Evolutionary conservation across 1,140 invertebrate genomes (phyloP).

Genomic region (Cyrtorhinus lividipennis): DNA sequence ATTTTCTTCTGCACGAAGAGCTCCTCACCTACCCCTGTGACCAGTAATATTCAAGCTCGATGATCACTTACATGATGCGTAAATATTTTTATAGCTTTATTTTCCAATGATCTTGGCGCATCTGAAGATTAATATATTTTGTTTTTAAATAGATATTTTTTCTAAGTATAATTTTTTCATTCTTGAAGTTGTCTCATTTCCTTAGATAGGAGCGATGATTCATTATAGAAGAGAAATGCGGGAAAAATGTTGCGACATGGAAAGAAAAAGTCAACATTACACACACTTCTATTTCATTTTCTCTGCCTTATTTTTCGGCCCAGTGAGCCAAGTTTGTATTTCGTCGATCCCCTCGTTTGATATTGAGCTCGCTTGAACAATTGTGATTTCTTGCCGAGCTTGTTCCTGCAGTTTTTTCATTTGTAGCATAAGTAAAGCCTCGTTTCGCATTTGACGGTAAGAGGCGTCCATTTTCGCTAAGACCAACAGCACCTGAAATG

Average conservation of each 20-base stretch:
- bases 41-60: too few species aligned
- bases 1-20: not conserved
- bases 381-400: constrained; percentile 44
- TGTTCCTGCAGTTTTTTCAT: constrained; percentile 45
- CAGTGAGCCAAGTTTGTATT: constrained; percentile 45
- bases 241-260: too few species aligned
- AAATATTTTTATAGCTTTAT: too few species aligned
- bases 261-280: too few species aligned
- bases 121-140: too few species aligned
- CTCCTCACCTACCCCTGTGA: not conserved
- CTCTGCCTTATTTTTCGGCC: not conserved
- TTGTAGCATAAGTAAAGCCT: constrained; percentile 63
- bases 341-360: constrained; percentile 49
- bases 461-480: constrained; percentile 68
- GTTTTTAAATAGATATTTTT: too few species aligned
- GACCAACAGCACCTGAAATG: constrained; percentile 50
- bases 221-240: too few species aligned
- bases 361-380: constrained; percentile 56
- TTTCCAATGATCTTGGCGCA: too few species aligned
- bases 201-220: too few species aligned
- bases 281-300: not conserved
- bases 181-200: too few species aligned
- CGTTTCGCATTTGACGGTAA: constrained; percentile 66
- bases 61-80: too few species aligned
- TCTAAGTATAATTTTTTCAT: too few species aligned